Evolutionary conservation across 2,113 vertebrate species (phyloP).

Genomic region (Caracal caracal): DNA sequence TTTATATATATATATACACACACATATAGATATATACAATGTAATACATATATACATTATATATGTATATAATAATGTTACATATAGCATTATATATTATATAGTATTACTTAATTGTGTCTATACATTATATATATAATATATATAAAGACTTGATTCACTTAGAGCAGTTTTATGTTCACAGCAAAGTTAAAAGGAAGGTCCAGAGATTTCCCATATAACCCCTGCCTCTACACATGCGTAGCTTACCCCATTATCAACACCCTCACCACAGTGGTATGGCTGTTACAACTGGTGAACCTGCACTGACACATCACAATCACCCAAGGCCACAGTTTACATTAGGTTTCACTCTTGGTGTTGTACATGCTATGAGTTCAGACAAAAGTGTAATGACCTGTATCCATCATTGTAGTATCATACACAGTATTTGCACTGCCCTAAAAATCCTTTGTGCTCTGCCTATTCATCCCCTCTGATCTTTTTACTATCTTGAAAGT

Average conservation of each 20-base stretch:
- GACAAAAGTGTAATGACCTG: not conserved
- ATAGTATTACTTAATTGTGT: not conserved
- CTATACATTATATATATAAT: not conserved
- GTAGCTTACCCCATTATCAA: not conserved
- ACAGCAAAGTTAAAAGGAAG: not conserved
- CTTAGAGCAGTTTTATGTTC: not conserved
- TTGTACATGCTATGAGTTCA: not conserved
- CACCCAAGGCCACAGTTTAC: not conserved
- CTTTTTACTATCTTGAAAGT: not conserved
- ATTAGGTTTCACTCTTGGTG: not conserved
- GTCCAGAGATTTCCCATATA: not conserved
- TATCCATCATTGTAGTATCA: not conserved
- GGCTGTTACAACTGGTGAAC: not conserved
- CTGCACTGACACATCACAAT: not conserved
- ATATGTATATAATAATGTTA: not conserved
- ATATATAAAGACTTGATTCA: not conserved
- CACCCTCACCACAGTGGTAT: not conserved
- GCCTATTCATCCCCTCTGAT: not conserved
- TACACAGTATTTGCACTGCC: not conserved
- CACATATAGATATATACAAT: too few species aligned
- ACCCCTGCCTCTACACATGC: not conserved
- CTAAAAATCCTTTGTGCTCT: not conserved
- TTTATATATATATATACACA: too few species aligned
- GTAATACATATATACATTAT: not conserved
- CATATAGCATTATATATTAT: not conserved